Conservation (phyloP, 2,113 vertebrate genomes). For the Shinisaurus crocodilurus region DNA sequence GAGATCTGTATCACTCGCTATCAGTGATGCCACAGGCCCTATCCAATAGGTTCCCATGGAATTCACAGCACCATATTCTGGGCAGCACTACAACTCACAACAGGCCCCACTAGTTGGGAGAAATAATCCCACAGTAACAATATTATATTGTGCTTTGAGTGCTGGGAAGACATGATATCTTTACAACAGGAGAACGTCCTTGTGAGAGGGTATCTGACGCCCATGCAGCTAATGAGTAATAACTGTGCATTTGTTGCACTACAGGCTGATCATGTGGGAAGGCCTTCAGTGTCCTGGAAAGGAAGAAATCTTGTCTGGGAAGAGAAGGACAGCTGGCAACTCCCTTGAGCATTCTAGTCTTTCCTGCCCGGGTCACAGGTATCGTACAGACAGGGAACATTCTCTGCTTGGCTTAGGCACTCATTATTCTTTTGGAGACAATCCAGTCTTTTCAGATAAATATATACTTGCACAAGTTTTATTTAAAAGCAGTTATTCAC, state of each 20-base stretch:
- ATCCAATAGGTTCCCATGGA: background rate
- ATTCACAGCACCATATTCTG: background rate
- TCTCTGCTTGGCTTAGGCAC: background rate
- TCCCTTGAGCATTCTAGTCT: background rate
- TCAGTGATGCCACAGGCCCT: background rate
- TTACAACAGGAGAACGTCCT: background rate
- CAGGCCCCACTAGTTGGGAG: background rate
- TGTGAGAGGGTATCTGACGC: background rate
- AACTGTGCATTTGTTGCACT: background rate
- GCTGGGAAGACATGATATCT: background rate
- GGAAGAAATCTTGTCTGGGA: background rate
- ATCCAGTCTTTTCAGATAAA: conserved; percentile 43
- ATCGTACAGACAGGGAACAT: conserved; percentile 10
- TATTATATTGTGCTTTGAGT: background rate
- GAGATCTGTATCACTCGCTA: background rate
- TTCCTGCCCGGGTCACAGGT: background rate
- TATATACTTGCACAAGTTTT: conserved; percentile 30
- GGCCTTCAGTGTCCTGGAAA: background rate
- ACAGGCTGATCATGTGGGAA: background rate
- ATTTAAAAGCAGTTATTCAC: conserved; percentile 30
- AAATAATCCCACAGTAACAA: background rate
- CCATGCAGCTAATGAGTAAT: background rate
- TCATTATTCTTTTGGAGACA: conserved; percentile 32
- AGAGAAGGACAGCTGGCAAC: background rate
- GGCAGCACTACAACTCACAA: background rate